phyloP scores from a whole-genome alignment of 2,113 vertebrate species.

The Eurystomus gularis region DNA sequence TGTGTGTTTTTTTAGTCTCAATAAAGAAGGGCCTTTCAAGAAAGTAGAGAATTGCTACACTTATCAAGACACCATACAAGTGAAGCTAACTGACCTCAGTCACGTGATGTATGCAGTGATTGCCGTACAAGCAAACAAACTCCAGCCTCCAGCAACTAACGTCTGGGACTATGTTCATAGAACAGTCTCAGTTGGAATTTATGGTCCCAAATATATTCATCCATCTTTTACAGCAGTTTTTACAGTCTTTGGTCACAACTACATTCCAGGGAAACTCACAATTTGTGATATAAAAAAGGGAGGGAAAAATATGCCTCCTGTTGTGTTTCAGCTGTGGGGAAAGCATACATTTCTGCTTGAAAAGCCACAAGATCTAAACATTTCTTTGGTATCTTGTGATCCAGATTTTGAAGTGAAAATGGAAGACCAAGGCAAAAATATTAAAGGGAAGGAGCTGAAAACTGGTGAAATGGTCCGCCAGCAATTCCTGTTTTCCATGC shows the following conservation, averaged over 20 bases:
- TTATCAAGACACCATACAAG: slow-evolving; percentile 86
- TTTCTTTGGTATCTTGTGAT: slow-evolving; percentile 76
- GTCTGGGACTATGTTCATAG: slow-evolving; percentile 81
- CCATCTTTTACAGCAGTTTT: slow-evolving; percentile 88
- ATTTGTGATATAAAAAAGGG: slow-evolving; percentile 83
- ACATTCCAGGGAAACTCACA: slow-evolving; percentile 85
- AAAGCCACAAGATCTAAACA: slow-evolving; percentile 79
- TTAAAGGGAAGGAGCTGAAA: slow-evolving; percentile 82
- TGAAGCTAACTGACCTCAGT: slow-evolving; percentile 83
- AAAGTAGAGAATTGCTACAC: slow-evolving; percentile 83
- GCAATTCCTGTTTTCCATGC: slow-evolving; percentile 78
- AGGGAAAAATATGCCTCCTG: slow-evolving; percentile 82
- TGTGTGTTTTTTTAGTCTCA: slow-evolving; percentile 80
- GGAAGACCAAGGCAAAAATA: slow-evolving; percentile 79
- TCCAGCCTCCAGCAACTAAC: slow-evolving; percentile 80
- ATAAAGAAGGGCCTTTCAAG: slow-evolving; percentile 87
- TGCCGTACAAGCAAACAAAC: slow-evolving; percentile 77
- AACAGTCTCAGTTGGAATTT: slow-evolving; percentile 86
- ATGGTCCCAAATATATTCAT: slow-evolving; percentile 93
- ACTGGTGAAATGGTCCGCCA: slow-evolving; percentile 78
- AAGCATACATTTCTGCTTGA: slow-evolving; percentile 83
- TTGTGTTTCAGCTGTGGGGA: slow-evolving; percentile 95
- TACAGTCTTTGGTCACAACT: slow-evolving; percentile 86
- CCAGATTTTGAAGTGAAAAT: slow-evolving; percentile 83
- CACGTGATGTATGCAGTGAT: slow-evolving; percentile 85